Conservation (phyloP, 2,113 vertebrate species). For the Dipodomys spectabilis region DNA sequence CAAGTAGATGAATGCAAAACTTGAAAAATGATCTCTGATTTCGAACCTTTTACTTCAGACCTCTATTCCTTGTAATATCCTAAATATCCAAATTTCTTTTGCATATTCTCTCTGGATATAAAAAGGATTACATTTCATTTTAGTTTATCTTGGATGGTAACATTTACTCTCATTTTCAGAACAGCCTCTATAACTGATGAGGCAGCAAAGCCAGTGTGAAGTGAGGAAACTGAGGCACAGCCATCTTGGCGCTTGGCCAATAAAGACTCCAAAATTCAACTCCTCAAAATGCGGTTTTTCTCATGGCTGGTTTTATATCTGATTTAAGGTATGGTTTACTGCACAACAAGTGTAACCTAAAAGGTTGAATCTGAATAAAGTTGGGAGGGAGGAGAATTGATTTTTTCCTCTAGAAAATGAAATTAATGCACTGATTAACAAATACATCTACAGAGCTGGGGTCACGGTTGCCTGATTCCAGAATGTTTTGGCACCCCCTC, state of each 20-base stretch:
- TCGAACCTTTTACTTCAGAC: not conserved
- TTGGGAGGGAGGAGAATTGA: constrained; percentile 48
- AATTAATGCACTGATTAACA: constrained; percentile 71
- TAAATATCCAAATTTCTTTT: constrained; percentile 5
- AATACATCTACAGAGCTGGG: constrained; percentile 70
- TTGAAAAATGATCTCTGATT: constrained; percentile 1
- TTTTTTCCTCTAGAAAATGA: constrained; percentile 22
- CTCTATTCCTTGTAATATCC: not conserved
- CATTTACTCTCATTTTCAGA: constrained; percentile 55
- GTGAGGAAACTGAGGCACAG: too few relatives aligned
- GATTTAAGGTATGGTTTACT: too few relatives aligned
- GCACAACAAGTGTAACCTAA: not conserved
- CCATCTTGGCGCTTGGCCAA: too few relatives aligned
- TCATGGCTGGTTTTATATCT: too few relatives aligned
- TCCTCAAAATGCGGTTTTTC: too few relatives aligned
- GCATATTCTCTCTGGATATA: not conserved
- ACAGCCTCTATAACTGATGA: not conserved
- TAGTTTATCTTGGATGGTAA: not conserved
- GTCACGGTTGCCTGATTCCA: constrained; percentile 53
- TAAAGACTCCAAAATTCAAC: too few relatives aligned
- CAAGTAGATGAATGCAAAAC: not conserved
- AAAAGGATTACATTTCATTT: not conserved
- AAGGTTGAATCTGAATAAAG: constrained; percentile 50
- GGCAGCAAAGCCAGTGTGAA: not conserved
- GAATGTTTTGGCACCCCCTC: constrained; percentile 54